Base-by-base conservation (phyloP, 1,140 invertebrate genomes). In the Brachionus rotundiformis region DNA sequence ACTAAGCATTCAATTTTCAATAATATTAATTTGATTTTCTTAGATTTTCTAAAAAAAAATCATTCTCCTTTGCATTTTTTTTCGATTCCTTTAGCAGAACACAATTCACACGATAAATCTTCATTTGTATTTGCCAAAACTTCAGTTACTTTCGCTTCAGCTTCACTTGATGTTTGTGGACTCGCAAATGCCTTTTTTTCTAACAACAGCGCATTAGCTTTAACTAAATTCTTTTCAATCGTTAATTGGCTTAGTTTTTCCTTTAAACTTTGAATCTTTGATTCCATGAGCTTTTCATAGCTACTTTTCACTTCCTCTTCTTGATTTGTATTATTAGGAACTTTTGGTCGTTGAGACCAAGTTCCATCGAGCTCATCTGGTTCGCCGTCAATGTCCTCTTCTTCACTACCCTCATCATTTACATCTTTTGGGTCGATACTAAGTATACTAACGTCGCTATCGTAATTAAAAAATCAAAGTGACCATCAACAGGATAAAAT, bases 51-150 rank as follows among this genome's bases (percentile, higher is more conserved):
- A n/a, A n/a, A n/a, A n/a, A n/a, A n/a, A n/a, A n/a, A n/a, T n/a
- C n/a, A n/a, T n/a, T 61, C 7, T 61, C 47, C 47, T 49, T 49
- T 49, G 16, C 47, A 49, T 5, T 49, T 49, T 49, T 49, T 49
- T 49, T 49, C 47, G 11, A 61, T 61, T 27, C 11, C 59, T 61
- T 61, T 61, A 61, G 59, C 59, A 61, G 59, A 61, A 61, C 59
- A 61, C 59, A 61, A 61, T 61, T 61, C 59, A 61, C 59, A 61
- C 59, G 27, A 61, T 27, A 61, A 61, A 61, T 61, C 59, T 29
- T 61, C 59, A 61, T 61, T 61, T 29, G 59, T 27, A 61, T 61
- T 61, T 61, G 1, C 59, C 47, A 49, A 49, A n/a, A 49, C 47
- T 49, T 49, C 47, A 49, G 47, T 49, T 19, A 49, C 47, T 49